These are phyloP conservation scores for Macquaria ambigua DNA, from an alignment of 2,113 vertebrate genomes.

Conservation along the genomic window DNA sequence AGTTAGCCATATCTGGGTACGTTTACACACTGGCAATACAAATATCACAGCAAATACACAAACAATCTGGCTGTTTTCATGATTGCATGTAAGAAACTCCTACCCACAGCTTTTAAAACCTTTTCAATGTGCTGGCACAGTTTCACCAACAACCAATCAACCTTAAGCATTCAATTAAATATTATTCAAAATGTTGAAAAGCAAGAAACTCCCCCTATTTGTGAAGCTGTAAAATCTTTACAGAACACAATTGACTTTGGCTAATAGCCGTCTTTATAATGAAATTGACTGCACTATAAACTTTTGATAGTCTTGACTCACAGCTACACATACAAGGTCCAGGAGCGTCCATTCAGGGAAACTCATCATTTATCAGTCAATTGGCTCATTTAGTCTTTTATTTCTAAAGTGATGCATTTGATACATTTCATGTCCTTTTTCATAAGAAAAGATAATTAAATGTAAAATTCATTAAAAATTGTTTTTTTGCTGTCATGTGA, in stretches of 20 bases:
- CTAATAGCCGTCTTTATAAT: constrained; percentile 15
- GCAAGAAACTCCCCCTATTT: not conserved
- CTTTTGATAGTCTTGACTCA: not conserved
- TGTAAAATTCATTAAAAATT: constrained; percentile 55
- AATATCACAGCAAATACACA: not conserved
- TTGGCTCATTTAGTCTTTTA: constrained; percentile 41
- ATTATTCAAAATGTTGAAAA: constrained; percentile 2
- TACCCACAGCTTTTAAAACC: not conserved
- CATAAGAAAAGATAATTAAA: constrained; percentile 50
- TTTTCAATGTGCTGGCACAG: not conserved
- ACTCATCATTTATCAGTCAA: constrained; percentile 26
- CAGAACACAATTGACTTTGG: constrained; percentile 14
- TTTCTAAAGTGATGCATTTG: constrained; percentile 28
- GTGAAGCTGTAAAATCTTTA: constrained; percentile 23
- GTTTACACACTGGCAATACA: not conserved
- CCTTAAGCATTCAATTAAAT: not conserved
- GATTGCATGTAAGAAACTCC: not conserved
- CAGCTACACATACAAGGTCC: not conserved
- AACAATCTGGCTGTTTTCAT: not conserved
- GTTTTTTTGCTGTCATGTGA: constrained; percentile 58
- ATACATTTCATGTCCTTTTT: constrained; percentile 48
- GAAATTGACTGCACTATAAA: constrained; percentile 13
- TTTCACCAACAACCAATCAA: not conserved
- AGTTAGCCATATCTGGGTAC: not conserved
- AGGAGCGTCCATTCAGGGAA: not conserved